A percentile compares a stretch with the other conserved stretches of the same genome.
These are phyloP conservation scores for Autographa pulchrina DNA, from an alignment of 2,888 invertebrate genomes.

Conservation along the genomic window DNA sequence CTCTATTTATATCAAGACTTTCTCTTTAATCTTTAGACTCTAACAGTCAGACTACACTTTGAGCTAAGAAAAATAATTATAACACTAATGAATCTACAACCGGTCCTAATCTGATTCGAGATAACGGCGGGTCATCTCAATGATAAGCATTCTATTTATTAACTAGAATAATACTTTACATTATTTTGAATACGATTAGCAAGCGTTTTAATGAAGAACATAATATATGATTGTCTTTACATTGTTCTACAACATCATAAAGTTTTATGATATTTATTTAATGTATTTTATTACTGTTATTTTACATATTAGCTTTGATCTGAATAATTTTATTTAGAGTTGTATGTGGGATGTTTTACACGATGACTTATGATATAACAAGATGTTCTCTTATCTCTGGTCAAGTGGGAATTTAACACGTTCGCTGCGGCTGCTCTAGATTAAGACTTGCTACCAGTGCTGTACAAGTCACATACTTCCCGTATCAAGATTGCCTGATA, in stretches of 20 bases:
- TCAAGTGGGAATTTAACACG: too few species aligned
- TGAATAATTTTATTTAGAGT: not conserved
- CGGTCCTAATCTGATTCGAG: conserved; percentile 54
- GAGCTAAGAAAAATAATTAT: conserved; percentile 42
- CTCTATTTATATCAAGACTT: not conserved
- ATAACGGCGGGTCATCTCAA: conserved; percentile 53
- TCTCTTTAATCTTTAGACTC: not conserved
- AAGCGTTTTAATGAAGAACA: conserved; percentile 27
- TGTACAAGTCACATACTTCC: too few species aligned
- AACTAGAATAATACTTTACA: conserved; percentile 39
- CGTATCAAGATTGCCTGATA: too few species aligned
- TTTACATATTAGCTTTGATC: conserved; percentile 9
- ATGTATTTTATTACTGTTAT: not conserved
- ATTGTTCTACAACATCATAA: conserved; percentile 32
- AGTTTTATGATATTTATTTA: conserved; percentile 14
- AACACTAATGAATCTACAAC: conserved; percentile 60
- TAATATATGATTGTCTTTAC: not conserved
- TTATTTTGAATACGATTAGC: conserved; percentile 27
- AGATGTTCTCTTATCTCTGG: not conserved
- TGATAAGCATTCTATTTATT: conserved; percentile 46
- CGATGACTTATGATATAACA: not conserved
- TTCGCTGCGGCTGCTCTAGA: too few species aligned
- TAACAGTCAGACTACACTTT: conserved; percentile 11
- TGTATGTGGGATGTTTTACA: not conserved
- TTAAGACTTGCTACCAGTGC: too few species aligned